Evolutionary conservation across 2,113 vertebrate genomes (phyloP).

Genomic region (Hylia prasina): DNA sequence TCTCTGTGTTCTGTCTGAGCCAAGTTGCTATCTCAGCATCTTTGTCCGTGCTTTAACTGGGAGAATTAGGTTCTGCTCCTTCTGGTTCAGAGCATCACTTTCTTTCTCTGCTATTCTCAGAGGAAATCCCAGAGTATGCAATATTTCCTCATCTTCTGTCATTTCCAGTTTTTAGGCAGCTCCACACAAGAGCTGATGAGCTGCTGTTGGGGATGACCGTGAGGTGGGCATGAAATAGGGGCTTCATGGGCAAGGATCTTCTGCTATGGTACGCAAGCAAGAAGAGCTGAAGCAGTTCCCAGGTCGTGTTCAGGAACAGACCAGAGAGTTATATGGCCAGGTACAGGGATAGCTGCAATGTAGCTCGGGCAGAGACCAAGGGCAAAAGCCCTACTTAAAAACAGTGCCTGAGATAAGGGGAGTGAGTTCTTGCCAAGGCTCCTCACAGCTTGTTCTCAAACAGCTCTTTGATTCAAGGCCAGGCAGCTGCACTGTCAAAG

Average conservation of each 20-base stretch:
- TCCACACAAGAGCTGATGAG: neutral
- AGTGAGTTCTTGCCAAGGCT: neutral
- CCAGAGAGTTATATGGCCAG: neutral
- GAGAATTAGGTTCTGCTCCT: neutral
- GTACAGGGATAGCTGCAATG: neutral
- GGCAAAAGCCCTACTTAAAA: neutral
- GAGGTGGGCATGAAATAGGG: neutral
- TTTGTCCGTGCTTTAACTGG: neutral
- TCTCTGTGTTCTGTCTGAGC: neutral
- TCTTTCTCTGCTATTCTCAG: neutral
- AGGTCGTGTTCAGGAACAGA: neutral
- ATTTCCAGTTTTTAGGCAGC: neutral
- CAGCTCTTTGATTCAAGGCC: constrained; percentile 42
- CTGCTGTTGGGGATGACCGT: neutral
- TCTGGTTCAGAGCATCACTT: neutral
- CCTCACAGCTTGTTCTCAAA: constrained; percentile 38
- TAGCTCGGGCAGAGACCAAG: neutral
- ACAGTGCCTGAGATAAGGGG: neutral
- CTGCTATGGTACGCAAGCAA: neutral
- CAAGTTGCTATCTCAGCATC: neutral
- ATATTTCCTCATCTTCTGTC: neutral
- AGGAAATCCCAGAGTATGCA: neutral
- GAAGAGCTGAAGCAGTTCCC: neutral
- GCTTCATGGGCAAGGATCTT: neutral
- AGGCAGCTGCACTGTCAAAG: constrained; percentile 39